phyloP scores from a whole-genome alignment of 1,140 invertebrate genomes.

The Phocides pigmalion region DNA sequence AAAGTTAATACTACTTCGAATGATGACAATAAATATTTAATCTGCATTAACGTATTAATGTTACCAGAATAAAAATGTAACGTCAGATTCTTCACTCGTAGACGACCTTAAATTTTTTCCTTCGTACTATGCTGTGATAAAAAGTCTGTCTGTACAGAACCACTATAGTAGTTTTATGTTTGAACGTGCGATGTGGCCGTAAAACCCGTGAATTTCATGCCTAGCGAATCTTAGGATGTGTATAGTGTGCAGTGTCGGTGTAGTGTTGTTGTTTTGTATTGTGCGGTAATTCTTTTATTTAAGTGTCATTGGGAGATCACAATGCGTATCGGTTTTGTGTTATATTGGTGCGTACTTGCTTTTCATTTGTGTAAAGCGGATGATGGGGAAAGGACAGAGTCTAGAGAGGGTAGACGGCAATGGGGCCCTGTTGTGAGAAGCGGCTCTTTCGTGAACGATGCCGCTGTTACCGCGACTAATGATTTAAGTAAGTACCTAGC shows the following conservation, averaged over 20 bases:
- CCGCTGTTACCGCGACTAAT: constrained; percentile 63
- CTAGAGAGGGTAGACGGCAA: constrained; percentile 66
- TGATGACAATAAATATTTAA: constrained; percentile 7
- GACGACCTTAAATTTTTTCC: constrained; percentile 61
- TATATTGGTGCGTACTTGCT: constrained; percentile 80
- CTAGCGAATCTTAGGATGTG: constrained; percentile 68
- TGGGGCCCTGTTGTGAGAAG: constrained; percentile 67
- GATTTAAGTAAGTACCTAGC: constrained; percentile 72
- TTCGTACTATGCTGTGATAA: constrained; percentile 68
- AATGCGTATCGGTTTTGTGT: constrained; percentile 80
- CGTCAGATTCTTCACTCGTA: constrained; percentile 53
- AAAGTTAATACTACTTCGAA: too few relatives aligned
- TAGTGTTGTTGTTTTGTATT: constrained; percentile 59
- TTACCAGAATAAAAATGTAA: constrained; percentile 46
- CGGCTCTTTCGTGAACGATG: constrained; percentile 64
- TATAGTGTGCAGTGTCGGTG: constrained; percentile 60
- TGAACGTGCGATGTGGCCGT: constrained; percentile 69
- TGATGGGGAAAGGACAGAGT: constrained; percentile 75
- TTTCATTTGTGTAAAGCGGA: constrained; percentile 76
- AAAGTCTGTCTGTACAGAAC: constrained; percentile 42
- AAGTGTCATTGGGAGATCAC: constrained; percentile 75
- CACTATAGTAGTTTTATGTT: constrained; percentile 64
- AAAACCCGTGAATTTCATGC: constrained; percentile 49
- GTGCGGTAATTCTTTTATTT: constrained; percentile 57
- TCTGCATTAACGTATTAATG: constrained; percentile 30